phyloP scores from a whole-genome alignment of 2,113 vertebrate species.

The Tinamus guttatus region DNA sequence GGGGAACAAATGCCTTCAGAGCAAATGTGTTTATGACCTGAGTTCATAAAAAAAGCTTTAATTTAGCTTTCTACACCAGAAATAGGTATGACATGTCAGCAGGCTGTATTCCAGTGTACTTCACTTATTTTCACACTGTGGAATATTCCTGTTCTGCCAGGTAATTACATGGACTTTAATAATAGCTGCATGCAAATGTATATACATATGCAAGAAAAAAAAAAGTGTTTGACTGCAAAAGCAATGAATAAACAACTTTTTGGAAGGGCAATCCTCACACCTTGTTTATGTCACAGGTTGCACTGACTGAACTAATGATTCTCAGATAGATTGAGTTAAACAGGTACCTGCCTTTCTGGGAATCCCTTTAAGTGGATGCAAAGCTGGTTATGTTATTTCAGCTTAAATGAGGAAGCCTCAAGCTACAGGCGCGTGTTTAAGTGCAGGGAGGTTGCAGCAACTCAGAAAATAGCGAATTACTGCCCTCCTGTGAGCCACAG shows the following conservation, averaged over 20 bases:
- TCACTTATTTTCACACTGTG: neutral
- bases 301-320: neutral
- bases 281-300: neutral
- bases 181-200: neutral
- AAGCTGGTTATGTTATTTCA: neutral
- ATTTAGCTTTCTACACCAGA: neutral
- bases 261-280: neutral
- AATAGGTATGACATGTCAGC: rapidly evolving
- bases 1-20: neutral
- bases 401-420: neutral
- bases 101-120: neutral
- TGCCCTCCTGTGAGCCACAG: neutral
- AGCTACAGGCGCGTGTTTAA: neutral
- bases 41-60: neutral
- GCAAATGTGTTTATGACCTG: neutral
- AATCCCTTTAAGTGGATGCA: neutral
- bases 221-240: neutral
- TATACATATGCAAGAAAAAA: neutral
- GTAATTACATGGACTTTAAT: neutral
- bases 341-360: neutral
- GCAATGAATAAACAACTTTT: neutral
- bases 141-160: neutral
- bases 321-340: neutral
- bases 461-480: neutral
- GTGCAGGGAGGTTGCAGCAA: neutral